phyloP scores from a whole-genome alignment of 2,113 vertebrate species.

The Petroica traversi region DNA sequence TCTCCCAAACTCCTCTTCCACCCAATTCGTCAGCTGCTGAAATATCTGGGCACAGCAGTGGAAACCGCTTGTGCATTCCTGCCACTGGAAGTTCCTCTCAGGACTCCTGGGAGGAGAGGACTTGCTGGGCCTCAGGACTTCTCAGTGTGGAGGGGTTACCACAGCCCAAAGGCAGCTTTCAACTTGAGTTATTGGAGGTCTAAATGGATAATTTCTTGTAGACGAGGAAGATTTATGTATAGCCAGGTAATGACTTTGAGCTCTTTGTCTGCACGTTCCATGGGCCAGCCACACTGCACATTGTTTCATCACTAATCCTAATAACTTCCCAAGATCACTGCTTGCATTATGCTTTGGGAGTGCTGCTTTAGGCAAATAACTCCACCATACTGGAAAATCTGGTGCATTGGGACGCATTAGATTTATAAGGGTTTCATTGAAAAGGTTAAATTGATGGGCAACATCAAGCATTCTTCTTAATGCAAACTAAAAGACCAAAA shows the following conservation, averaged over 20 bases:
- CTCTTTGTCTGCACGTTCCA: neutral
- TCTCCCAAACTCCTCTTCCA: neutral
- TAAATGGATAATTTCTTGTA: neutral
- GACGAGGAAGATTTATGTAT: neutral
- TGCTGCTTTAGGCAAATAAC: neutral
- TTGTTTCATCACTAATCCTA: neutral
- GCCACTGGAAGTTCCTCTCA: neutral
- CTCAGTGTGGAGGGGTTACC: neutral
- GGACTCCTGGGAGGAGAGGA: neutral
- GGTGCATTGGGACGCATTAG: neutral
- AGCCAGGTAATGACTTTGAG: neutral
- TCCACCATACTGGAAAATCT: neutral
- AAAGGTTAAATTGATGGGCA: neutral
- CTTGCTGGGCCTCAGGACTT: neutral
- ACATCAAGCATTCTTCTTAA: neutral
- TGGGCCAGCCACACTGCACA: neutral
- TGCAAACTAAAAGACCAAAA: neutral
- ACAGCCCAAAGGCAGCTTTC: neutral
- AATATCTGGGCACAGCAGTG: neutral
- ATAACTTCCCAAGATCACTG: neutral
- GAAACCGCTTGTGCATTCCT: neutral
- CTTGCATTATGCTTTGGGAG: neutral
- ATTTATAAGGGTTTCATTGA: neutral
- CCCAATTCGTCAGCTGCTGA: neutral
- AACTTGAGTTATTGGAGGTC: neutral